Base-by-base conservation (phyloP, 2,888 invertebrate species). In the Octonoba sinensis region DNA sequence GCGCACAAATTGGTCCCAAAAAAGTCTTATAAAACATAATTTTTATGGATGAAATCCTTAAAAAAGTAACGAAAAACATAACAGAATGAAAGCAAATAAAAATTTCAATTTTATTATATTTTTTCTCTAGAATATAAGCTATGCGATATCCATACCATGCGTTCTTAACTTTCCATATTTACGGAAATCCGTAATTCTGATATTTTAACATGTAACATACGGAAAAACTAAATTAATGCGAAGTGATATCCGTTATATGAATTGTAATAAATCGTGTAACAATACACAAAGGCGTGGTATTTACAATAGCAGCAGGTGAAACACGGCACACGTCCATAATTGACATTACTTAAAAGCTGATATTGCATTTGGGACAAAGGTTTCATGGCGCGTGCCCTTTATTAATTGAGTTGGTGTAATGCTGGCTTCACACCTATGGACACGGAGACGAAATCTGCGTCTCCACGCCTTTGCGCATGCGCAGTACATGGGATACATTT, bases 251-350 rank as follows among this genome's bases (percentile, higher is more conserved):
- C 20, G 20, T 3, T 3, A 20, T 57, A 59, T 64, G 54, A n/a
- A 46, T 65, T 36, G 20, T 74, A 51, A 74, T 65, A 56, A 74
- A 57, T 65, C 73, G 20, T 57, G 73, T 74, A 24, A 20, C 64
- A 20, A 44, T 15, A 36, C 44, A 44, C 64, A 36, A 18, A 24
- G 24, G 73, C 73, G 64, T 74, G 73, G 57, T 65, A 56, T 20
- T 36, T 51, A 72, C 12, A 13, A 46, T 15, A 18, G 54, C 64
- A 74, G 65, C 65, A 74, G 73, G 73, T 74, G 73, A 46, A 16
- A 22, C 36, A 22, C 59, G 57, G 57, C 46, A 46, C 20, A 20
- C 20, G 70, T 59, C 24, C 8, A 22, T 22, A 46, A 44, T 59
- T 15, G 36, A 22, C 18, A 46, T 16, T 56, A 57, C 70, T 47